Evolutionary conservation across 2,113 vertebrate genomes (phyloP).

Genomic region (Actenoides lindsayi): DNA sequence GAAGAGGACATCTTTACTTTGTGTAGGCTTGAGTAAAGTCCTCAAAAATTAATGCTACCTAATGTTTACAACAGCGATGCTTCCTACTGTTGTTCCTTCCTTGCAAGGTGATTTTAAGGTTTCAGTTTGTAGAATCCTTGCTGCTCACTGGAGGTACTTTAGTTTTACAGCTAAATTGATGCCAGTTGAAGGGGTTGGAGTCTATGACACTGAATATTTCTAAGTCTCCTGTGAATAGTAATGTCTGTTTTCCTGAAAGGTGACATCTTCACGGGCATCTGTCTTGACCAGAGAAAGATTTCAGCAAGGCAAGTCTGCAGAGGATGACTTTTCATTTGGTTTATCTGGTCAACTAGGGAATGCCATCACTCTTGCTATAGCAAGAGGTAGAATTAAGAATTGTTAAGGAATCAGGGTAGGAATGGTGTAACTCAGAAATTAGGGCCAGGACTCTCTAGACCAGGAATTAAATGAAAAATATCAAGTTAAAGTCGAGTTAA

Average conservation of each 20-base stretch:
- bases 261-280: neutral
- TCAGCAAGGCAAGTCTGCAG: neutral
- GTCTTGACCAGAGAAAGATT: neutral
- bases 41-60: neutral
- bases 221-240: neutral
- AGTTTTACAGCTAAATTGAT: neutral
- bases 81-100: neutral
- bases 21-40: neutral
- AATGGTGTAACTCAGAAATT: neutral
- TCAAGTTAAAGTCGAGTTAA: neutral
- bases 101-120: neutral
- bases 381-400: neutral
- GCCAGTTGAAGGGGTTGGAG: neutral
- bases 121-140: neutral
- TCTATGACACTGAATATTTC: neutral
- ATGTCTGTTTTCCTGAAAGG: neutral
- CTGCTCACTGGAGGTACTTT: neutral
- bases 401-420: neutral
- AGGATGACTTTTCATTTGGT: neutral
- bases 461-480: neutral
- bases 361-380: neutral
- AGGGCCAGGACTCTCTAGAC: neutral
- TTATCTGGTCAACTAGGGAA: neutral
- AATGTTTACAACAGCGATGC: fast-evolving
- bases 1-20: neutral